Conservation (phyloP, 2,113 vertebrate genomes). For the Zosterops japonicus region DNA sequence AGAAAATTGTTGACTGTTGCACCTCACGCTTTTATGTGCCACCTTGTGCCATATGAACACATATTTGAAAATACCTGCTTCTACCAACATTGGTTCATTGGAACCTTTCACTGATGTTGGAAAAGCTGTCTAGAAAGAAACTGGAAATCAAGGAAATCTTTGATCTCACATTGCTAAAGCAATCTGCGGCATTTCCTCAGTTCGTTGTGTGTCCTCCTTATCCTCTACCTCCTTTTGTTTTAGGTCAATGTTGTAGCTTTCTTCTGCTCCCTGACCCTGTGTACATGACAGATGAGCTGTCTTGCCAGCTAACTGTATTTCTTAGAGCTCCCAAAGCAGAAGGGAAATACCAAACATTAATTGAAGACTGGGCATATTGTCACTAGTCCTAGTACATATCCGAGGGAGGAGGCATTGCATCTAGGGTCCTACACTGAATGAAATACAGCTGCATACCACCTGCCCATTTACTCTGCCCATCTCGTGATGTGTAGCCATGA, state of each 20-base stretch:
- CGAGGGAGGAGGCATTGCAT: not conserved
- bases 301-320: not conserved
- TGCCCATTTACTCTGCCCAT: slow-evolving; percentile 40
- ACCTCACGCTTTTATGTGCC: not conserved
- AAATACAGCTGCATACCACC: slow-evolving; percentile 58
- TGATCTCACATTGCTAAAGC: not conserved
- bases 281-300: not conserved
- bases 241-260: not conserved
- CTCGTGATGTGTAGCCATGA: slow-evolving; percentile 29
- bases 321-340: not conserved
- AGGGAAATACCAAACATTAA: not conserved
- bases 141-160: not conserved
- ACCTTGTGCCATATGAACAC: fast-evolving
- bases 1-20: not conserved
- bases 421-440: not conserved
- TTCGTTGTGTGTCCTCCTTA: not conserved
- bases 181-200: not conserved
- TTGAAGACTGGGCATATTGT: slow-evolving; percentile 15
- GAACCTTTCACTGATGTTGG: not conserved
- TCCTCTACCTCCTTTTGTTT: not conserved
- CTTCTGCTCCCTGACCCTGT: not conserved
- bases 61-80: not conserved
- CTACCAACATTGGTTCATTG: not conserved
- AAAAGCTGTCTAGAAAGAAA: not conserved
- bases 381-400: not conserved